phyloP scores from a whole-genome alignment of 2,888 invertebrate species.

The Atherix ibis region DNA sequence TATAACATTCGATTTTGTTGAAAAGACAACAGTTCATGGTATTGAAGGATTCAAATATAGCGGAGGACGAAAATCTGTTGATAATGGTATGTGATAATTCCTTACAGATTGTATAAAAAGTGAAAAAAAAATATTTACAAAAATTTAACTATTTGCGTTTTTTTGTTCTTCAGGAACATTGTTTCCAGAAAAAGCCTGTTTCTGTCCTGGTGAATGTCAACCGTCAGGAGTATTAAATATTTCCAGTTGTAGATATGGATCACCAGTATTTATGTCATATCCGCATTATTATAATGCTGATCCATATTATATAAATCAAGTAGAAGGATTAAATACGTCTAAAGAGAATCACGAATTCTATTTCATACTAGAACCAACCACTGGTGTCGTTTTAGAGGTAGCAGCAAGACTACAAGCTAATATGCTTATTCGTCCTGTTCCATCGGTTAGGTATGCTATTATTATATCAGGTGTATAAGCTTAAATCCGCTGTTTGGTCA shows the following conservation, averaged over 20 bases:
- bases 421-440: constrained; percentile 49
- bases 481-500: too few relatives aligned
- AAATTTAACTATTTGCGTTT: too few relatives aligned
- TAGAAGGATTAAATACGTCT: constrained; percentile 54
- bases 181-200: constrained; percentile 49
- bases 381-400: constrained; percentile 61
- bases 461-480: too few relatives aligned
- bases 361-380: constrained; percentile 56
- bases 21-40: constrained; percentile 40
- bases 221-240: constrained; percentile 63
- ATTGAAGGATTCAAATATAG: constrained; percentile 50
- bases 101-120: not conserved
- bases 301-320: constrained; percentile 41
- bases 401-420: constrained; percentile 67
- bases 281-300: constrained; percentile 75
- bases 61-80: constrained; percentile 46
- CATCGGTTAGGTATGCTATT: too few relatives aligned
- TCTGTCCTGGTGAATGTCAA: constrained; percentile 54
- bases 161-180: constrained; percentile 35
- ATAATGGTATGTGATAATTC: constrained; percentile 39
- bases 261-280: constrained; percentile 68
- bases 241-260: constrained; percentile 61
- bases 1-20: constrained; percentile 43
- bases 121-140: not conserved
- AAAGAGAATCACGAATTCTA: constrained; percentile 56